Evolutionary conservation across 2,797 vertebrate species (phyloP), one percentile per base, ranked within the genome.

Genomic region (Dryobates pubescens): DNA sequence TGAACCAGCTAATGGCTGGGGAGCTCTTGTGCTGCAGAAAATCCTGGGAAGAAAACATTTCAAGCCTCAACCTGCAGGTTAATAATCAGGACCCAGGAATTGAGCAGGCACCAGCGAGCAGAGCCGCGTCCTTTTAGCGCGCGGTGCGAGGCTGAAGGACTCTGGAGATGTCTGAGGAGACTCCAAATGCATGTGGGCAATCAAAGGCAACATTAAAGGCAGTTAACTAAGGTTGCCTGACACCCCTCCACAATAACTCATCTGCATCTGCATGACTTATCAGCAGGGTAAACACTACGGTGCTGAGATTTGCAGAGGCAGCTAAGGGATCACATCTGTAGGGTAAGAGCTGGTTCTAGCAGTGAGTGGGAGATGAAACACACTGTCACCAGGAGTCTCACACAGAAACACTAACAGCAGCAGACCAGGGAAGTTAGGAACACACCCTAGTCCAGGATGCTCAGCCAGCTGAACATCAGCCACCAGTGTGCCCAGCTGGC

Each of bases 121-220:
- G 49, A 86, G 63, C 34, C 54, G 17, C 29, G 49, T 69, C 82
- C 30, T 87, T 82, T 54, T 47, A 71, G 62, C 16, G 26, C 53
- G 81, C 43, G 24, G 45, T 5, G 19, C 29, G 61, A 92, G 49
- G 11, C 30, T 70, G 49, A n/a, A 86, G 54, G 54, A 57, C 43
- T 88, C 79, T 19, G 53, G 80, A 53, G 80, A 47, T 63, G 58
- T 62, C 53, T 69, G 59, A 74, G 87, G 68, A 86, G 87, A 74
- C 18, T 41, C 59, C 14, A 62, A 53, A n/a, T 69, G 71, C 5
- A 2, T 63, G 20, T 73, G 34, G 58, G 61, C 74, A 86, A 82
- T 94, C 92, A 93, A 77, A 89, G 65, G 77, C 56, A 65, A 86
- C 85, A 93, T 91, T 88, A 90, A 92, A 90, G 72, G 32, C 36